Conservation (phyloP, 2,888 invertebrate genomes). For the Metacarcinus magister region DNA sequence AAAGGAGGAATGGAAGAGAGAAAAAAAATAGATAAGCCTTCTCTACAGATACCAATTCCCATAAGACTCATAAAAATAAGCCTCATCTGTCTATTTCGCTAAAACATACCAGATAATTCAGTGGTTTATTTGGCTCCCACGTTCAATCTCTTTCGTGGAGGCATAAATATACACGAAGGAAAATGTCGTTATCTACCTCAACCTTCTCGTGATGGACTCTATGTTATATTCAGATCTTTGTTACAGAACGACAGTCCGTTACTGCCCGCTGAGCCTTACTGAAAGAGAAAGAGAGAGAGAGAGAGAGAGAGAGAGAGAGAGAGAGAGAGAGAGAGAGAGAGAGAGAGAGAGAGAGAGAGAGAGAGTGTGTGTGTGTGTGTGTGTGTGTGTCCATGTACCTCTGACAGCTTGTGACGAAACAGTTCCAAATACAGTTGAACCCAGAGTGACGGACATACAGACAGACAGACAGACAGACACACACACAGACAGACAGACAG, state of each 20-base stretch:
- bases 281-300: background rate
- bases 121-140: background rate
- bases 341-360: background rate
- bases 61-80: background rate
- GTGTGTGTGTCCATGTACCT: too few species aligned
- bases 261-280: too few species aligned
- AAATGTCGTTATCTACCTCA: background rate
- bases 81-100: background rate
- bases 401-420: too few species aligned
- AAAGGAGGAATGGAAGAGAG: background rate
- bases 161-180: background rate
- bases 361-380: background rate
- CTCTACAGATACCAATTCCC: background rate
- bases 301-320: background rate
- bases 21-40: background rate
- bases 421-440: too few species aligned
- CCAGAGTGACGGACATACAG: background rate
- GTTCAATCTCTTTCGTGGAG: background rate
- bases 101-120: background rate
- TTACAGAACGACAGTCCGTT: too few species aligned
- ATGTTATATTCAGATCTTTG: background rate
- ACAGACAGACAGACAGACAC: background rate
- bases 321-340: background rate
- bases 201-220: background rate
- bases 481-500: background rate